phyloP scores from a whole-genome alignment of 2,888 invertebrate species.

The Mimumesa dahlbomi region DNA sequence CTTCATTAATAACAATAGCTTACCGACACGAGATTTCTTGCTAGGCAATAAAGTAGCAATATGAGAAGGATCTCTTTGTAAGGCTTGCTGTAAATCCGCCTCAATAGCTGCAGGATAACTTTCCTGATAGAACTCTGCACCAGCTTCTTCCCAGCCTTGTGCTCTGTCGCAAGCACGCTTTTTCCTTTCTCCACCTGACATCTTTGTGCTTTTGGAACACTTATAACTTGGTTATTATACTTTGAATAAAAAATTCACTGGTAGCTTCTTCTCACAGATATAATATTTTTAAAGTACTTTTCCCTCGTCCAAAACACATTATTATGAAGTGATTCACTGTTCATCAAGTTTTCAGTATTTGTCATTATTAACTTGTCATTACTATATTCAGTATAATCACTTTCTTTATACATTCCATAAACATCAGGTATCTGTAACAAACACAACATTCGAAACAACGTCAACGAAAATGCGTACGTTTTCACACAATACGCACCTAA shows the following conservation, averaged over 20 bases:
- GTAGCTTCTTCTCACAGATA: background rate
- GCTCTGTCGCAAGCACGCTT: slow-evolving; percentile 82
- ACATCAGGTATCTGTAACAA: background rate
- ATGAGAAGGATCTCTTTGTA: slow-evolving; percentile 87
- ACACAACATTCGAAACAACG: background rate
- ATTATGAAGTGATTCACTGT: background rate
- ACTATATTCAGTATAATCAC: too few species aligned
- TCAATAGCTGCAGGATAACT: slow-evolving; percentile 89
- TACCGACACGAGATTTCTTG: slow-evolving; percentile 89
- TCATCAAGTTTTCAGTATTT: background rate
- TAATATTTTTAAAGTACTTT: background rate
- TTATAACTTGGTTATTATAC: slow-evolving; percentile 14
- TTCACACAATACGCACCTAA: slow-evolving; percentile 14
- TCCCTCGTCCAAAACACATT: background rate
- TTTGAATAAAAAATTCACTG: slow-evolving; percentile 9
- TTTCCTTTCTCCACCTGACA: slow-evolving; percentile 84
- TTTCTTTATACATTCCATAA: too few species aligned
- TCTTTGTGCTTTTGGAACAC: slow-evolving; percentile 61
- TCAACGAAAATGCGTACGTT: background rate
- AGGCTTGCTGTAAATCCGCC: slow-evolving; percentile 82
- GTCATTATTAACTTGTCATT: background rate
- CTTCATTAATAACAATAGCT: slow-evolving; percentile 59
- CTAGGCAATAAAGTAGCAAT: slow-evolving; percentile 89
- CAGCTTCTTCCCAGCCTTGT: slow-evolving; percentile 92
- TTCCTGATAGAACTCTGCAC: slow-evolving; percentile 92